These are phyloP conservation scores for Leptinotarsa rubiginosa DNA, from an alignment of 2,888 invertebrate species.

Conservation along the genomic window DNA sequence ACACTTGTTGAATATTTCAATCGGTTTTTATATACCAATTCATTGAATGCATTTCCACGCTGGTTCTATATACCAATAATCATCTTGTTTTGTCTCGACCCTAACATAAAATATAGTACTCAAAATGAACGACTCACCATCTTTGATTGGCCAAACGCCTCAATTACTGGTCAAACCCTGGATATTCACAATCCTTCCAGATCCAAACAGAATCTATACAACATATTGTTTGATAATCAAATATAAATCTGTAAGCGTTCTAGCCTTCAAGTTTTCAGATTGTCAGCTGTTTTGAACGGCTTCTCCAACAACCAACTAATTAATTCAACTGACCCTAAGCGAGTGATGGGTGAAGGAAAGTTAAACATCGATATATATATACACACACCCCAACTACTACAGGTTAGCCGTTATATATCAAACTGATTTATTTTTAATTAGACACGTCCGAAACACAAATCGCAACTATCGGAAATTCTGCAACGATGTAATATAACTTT, in stretches of 20 bases:
- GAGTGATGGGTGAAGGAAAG: conserved; percentile 53
- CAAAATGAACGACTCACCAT: neutral
- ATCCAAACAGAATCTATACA: conserved; percentile 30
- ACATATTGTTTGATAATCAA: conserved; percentile 60
- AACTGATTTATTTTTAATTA: conserved; percentile 57
- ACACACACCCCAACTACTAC: conserved; percentile 51
- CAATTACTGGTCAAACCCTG: neutral
- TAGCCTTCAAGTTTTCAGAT: conserved; percentile 57
- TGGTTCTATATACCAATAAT: neutral
- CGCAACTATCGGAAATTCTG: conserved; percentile 43
- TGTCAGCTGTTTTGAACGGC: conserved; percentile 62
- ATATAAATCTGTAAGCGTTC: conserved; percentile 57
- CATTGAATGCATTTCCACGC: too few species aligned
- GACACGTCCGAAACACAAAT: conserved; percentile 55
- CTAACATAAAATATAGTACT: too few species aligned
- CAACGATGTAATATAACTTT: conserved; percentile 35
- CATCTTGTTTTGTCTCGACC: neutral
- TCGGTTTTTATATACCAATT: too few species aligned
- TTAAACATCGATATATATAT: conserved; percentile 54
- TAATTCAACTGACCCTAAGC: conserved; percentile 58
- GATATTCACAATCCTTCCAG: conserved; percentile 2
- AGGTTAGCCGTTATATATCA: conserved; percentile 51
- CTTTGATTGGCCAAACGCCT: neutral
- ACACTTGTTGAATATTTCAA: too few species aligned
- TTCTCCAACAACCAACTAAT: conserved; percentile 55